phyloP scores from a whole-genome alignment of 2,888 invertebrate species.

The Prenolepis imparis region DNA sequence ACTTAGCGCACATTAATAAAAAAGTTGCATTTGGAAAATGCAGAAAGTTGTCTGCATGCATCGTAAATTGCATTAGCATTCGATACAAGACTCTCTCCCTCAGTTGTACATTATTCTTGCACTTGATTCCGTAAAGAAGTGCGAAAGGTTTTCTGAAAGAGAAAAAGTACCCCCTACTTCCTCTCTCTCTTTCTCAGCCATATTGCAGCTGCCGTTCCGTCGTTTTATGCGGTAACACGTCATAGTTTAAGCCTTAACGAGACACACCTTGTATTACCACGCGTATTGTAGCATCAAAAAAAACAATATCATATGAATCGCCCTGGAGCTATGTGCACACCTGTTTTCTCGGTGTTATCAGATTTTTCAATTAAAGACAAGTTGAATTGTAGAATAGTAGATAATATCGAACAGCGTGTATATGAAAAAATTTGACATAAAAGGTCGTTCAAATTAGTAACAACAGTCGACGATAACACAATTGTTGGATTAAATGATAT shows the following conservation, averaged over 20 bases:
- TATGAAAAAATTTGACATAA: background rate
- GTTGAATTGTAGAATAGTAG: background rate
- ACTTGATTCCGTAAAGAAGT: slow-evolving; percentile 52
- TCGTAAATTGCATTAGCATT: slow-evolving; percentile 67
- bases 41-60: slow-evolving; percentile 54
- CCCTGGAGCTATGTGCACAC: slow-evolving; percentile 3
- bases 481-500: background rate
- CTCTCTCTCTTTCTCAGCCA: slow-evolving; percentile 14
- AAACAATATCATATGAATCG: slow-evolving; percentile 7
- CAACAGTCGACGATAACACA: background rate
- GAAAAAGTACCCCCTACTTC: slow-evolving; percentile 53
- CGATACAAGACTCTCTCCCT: slow-evolving; percentile 64
- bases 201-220: slow-evolving; percentile 69
- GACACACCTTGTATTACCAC: slow-evolving; percentile 47
- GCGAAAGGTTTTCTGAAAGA: slow-evolving; percentile 39
- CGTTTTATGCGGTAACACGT: slow-evolving; percentile 67
- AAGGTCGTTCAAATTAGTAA: slow-evolving; percentile 29
- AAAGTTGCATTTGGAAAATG: slow-evolving; percentile 65
- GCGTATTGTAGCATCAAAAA: slow-evolving; percentile 20
- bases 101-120: slow-evolving; percentile 28
- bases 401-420: slow-evolving; percentile 4
- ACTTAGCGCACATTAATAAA: slow-evolving; percentile 59
- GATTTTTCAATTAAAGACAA: slow-evolving; percentile 39
- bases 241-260: slow-evolving; percentile 70
- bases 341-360: slow-evolving; percentile 34